phyloP scores from a whole-genome alignment of 2,113 vertebrate genomes.

The Furnarius figulus region DNA sequence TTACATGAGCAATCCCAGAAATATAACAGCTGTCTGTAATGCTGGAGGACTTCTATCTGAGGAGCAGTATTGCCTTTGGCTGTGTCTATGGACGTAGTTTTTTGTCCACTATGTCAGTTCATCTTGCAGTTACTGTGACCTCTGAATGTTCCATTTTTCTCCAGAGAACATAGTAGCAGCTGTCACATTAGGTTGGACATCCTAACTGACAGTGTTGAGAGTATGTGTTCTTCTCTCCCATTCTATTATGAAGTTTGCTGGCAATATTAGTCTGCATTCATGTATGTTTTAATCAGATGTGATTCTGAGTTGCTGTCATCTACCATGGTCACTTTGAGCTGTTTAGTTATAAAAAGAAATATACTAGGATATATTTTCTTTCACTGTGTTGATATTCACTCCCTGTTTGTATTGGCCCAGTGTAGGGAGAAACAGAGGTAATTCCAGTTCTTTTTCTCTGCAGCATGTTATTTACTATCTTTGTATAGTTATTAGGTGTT shows the following conservation, averaged over 20 bases:
- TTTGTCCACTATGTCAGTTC: background rate
- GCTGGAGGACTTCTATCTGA: background rate
- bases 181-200: background rate
- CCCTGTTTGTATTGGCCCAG: background rate
- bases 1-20: background rate
- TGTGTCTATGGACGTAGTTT: background rate
- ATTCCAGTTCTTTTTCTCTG: background rate
- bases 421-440: background rate
- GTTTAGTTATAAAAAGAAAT: background rate
- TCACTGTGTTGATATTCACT: background rate
- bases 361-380: background rate
- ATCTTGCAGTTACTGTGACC: background rate
- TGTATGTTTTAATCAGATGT: background rate
- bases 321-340: background rate
- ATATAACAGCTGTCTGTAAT: background rate
- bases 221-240: background rate
- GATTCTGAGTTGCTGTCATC: background rate
- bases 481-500: background rate
- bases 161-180: background rate
- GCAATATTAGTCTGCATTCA: background rate
- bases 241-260: background rate
- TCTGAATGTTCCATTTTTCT: background rate
- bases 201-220: background rate
- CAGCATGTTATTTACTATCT: background rate
- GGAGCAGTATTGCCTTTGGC: background rate